Evolutionary conservation across 2,113 vertebrate species (phyloP), one percentile per base, ranked within the genome.

Genomic region (Pycnonotus jocosus): DNA sequence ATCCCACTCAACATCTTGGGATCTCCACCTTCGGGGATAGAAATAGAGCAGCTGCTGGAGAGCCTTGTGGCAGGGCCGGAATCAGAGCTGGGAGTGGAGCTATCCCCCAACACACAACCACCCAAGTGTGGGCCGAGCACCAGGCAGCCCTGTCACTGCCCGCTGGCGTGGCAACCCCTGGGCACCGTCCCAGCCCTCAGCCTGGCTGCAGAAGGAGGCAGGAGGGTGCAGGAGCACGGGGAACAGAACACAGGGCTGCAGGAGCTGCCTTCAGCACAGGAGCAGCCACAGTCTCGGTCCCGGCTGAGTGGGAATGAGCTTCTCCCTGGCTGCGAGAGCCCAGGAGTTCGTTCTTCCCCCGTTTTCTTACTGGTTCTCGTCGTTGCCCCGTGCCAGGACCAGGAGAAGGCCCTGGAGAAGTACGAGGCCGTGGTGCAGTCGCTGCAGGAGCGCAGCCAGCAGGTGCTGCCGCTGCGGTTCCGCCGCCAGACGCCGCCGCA

Each of bases 361-460:
- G 0, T 69, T 81, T 71, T 22, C 56, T 8, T 15, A 45, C 70
- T 6, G 16, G 1, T 51, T 60, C 35, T 44, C 5, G 3, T 71
- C 2, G 4, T 65, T 27, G 2, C 25, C 33, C 38, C 47, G 33
- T 11, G 28, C 14, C 90, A 99, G 99, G 99, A 99, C 94, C 99
- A 99, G 96, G 96, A 99, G 53, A 99, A 99, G 92, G 99, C 99
- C 21, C 92, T 99, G 98, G 98, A 99, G 44, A 97, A 98, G 97
- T 99, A 98, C 3, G 98, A 99, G 27, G 98, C 98, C 0, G 98
- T 98, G 42, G 98, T 99, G 71, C 97, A 92, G 71, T 96, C 98
- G 15, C 98, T 99, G 12, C 98, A 99, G 97, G 98, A 98, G 68
- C 98, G 98, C 35, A 98, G 98, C 70, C 97, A 98, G 91, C 99